phyloP scores from a whole-genome alignment of 2,113 vertebrate genomes.

The Phalacrocorax carbo region DNA sequence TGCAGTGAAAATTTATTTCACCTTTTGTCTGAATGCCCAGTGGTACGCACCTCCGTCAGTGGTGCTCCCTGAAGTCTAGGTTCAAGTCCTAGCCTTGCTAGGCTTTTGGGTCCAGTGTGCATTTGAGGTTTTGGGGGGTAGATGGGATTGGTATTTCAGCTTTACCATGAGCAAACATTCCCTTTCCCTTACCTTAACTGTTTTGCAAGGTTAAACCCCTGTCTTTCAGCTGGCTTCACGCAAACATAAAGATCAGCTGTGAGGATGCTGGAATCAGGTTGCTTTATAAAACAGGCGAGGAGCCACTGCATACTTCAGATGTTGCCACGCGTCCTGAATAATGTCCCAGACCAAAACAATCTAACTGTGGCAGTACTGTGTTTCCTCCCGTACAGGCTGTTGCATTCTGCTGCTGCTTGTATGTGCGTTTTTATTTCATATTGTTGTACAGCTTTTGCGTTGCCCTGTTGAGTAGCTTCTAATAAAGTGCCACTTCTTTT shows the following conservation, averaged over 20 bases:
- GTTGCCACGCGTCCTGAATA: not conserved
- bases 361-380: not conserved
- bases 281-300: not conserved
- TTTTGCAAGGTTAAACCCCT: not conserved
- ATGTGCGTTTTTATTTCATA: fast-evolving
- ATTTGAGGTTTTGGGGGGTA: not conserved
- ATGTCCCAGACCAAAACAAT: not conserved
- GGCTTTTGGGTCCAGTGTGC: not conserved
- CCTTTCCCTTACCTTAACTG: not conserved
- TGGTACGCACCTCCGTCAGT: fast-evolving
- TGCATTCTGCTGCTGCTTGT: not conserved
- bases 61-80: not conserved
- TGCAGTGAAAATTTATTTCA: not conserved
- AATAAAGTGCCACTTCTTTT: not conserved
- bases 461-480: not conserved
- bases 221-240: not conserved
- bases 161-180: not conserved
- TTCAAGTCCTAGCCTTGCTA: not conserved
- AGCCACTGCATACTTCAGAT: not conserved
- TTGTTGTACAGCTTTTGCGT: not conserved
- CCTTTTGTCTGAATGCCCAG: no score
- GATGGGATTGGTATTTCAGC: not conserved
- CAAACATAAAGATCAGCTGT: not conserved
- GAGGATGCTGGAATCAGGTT: not conserved
- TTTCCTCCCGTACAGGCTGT: not conserved